These are phyloP conservation scores for Oreochromis grahami DNA, from an alignment of 2,797 vertebrate species.

Conservation along the genomic window DNA sequence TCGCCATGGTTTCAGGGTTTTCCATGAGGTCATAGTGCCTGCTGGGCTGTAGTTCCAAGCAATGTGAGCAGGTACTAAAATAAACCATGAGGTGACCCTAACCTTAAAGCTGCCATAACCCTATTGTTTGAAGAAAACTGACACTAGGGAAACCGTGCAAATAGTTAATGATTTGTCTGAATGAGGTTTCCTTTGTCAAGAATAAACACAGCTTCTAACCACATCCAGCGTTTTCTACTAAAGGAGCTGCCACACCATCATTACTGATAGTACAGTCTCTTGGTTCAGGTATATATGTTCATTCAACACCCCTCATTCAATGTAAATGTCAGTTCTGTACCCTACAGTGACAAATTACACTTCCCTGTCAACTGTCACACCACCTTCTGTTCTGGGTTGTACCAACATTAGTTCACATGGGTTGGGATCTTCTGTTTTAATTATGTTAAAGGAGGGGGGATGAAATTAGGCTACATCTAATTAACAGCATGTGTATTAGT, in stretches of 20 bases:
- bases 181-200: neutral
- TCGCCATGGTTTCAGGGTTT: neutral
- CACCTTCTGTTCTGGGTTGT: slow-evolving; percentile 68
- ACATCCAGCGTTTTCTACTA: neutral
- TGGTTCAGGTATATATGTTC: neutral
- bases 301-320: neutral
- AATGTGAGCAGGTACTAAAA: neutral
- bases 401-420: slow-evolving; percentile 81
- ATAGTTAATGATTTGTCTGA: neutral
- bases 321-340: neutral
- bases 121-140: neutral
- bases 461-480: slow-evolving; percentile 89
- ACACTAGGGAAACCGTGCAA: neutral
- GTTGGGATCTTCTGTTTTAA: slow-evolving; percentile 81
- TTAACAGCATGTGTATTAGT: slow-evolving; percentile 92
- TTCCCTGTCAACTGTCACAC: slow-evolving; percentile 17
- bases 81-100: neutral
- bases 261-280: neutral
- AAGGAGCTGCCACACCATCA: neutral
- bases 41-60: rapidly evolving
- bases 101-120: neutral
- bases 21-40: neutral
- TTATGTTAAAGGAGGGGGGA: slow-evolving; percentile 75
- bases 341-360: slow-evolving; percentile 11
- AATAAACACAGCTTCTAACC: neutral